Base-by-base conservation (phyloP, 2,888 invertebrate species). In the Pristionchus japonicus region DNA sequence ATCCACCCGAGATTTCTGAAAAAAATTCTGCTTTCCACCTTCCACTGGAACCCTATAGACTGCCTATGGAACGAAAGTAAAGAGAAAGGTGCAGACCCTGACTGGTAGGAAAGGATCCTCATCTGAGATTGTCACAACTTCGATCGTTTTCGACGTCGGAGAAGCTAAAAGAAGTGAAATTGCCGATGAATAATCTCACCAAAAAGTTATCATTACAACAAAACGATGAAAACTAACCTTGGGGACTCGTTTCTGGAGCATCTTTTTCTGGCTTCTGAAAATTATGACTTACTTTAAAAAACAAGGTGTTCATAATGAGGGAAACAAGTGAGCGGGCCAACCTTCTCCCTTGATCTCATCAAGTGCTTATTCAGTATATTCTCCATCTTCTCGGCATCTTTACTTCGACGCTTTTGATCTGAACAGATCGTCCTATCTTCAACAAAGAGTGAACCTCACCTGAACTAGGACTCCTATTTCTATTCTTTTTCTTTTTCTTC, bases 401-500 rank as follows among this genome's bases (percentile, higher is more conserved):
- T 31, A 43, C 61, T 49, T 49, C 57, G 34, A 3, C 57, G 37
- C 23, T 27, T 57, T 61, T 61, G n/a, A 6, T 84, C 57, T 84
- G 15, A 37, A 84, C 17, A 34, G 20, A 13, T 20, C 43, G n/a
- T n/a, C n/a, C n/a, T n/a, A n/a, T n/a, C n/a, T n/a, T n/a, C n/a
- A n/a, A n/a, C n/a, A n/a, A n/a, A 31, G 34, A 27, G 34, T 20
- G 20, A 4, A 15, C 3, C 1, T 74, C n/a, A 74, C 74, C 74
- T 15, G 74, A 37, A 74, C 74, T 74, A 15, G 43, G 27, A 34
- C 82, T 52, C 82, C 52, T n/a, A n/a, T n/a, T n/a, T n/a, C n/a
- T n/a, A n/a, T n/a, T n/a, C n/a, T n/a, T n/a, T n/a, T n/a, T 82
- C 47, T 49, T 67, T 37, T 86, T 86, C 67, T 86, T 86, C 27